Evolutionary conservation across 1,140 invertebrate species (phyloP).

Genomic region (Condylostylus longicornis): DNA sequence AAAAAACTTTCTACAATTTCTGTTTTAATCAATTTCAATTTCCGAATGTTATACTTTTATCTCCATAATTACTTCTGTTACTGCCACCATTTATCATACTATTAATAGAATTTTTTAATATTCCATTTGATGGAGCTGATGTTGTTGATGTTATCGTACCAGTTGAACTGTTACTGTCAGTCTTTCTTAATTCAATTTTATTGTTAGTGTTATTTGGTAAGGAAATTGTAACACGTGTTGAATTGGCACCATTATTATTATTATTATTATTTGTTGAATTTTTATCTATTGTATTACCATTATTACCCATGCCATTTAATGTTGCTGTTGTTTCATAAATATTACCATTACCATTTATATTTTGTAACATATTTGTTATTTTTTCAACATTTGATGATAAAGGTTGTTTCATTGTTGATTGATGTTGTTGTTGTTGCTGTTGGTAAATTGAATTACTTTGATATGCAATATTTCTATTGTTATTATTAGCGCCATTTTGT

Average conservation of each 20-base stretch:
- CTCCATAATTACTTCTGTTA: constrained; percentile 8
- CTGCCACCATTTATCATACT: constrained; percentile 27
- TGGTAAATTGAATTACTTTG: constrained; percentile 2
- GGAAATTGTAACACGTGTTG: constrained; percentile 1
- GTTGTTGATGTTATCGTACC: not conserved
- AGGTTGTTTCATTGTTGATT: not conserved
- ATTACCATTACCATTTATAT: not conserved
- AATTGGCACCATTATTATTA: not conserved
- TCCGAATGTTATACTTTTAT: constrained; percentile 28
- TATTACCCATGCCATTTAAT: not conserved
- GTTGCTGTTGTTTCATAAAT: not conserved
- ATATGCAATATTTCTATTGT: no score
- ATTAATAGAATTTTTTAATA: no score
- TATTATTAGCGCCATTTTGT: no score
- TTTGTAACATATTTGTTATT: not conserved
- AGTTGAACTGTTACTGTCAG: not conserved
- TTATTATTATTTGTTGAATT: no score
- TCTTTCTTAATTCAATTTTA: constrained; percentile 1
- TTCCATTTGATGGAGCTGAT: no score
- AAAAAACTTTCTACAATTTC: no score
- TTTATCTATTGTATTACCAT: no score
- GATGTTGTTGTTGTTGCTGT: not conserved
- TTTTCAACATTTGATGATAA: constrained; percentile 1
- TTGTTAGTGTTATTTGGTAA: constrained; percentile 4
- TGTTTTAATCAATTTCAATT: no score